phyloP scores from a whole-genome alignment of 2,888 invertebrate species.

The Cheilosia grossa region DNA sequence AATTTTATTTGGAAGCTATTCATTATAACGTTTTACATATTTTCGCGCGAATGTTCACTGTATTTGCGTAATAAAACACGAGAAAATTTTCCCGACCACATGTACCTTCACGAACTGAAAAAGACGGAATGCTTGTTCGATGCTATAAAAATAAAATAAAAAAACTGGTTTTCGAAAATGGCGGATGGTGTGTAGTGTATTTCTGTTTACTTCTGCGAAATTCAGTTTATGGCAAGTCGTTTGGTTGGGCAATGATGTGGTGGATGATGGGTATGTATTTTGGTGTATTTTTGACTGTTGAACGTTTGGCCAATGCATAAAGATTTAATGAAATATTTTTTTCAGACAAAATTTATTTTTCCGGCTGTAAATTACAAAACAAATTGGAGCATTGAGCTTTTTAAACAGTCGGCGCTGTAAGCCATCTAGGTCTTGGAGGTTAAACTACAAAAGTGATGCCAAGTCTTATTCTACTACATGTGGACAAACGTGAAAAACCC shows the following conservation, averaged over 20 bases:
- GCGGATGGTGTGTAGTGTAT: constrained; percentile 31
- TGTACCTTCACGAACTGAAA: constrained; percentile 70
- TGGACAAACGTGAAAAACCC: too few relatives aligned
- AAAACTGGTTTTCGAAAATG: constrained; percentile 58
- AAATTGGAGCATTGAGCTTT: too few relatives aligned
- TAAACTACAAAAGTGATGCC: too few relatives aligned
- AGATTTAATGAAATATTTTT: too few relatives aligned
- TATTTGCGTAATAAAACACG: constrained; percentile 69
- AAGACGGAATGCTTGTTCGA: constrained; percentile 69
- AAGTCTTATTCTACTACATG: too few relatives aligned
- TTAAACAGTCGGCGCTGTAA: too few relatives aligned
- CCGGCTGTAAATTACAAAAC: too few relatives aligned
- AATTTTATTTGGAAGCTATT: constrained; percentile 42
- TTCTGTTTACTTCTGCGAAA: constrained; percentile 42
- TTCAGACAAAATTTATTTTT: too few relatives aligned
- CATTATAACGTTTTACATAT: constrained; percentile 61
- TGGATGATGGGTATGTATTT: not conserved
- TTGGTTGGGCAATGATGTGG: constrained; percentile 12
- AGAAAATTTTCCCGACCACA: constrained; percentile 72
- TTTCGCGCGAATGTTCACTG: constrained; percentile 70
- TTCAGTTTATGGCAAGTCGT: constrained; percentile 18
- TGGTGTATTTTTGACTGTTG: not conserved
- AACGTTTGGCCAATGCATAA: not conserved
- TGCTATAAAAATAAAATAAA: constrained; percentile 59
- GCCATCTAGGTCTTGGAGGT: too few relatives aligned